Evolutionary conservation across 2,797 vertebrate genomes (phyloP).

Genomic region (Chiroxiphia lanceolata): DNA sequence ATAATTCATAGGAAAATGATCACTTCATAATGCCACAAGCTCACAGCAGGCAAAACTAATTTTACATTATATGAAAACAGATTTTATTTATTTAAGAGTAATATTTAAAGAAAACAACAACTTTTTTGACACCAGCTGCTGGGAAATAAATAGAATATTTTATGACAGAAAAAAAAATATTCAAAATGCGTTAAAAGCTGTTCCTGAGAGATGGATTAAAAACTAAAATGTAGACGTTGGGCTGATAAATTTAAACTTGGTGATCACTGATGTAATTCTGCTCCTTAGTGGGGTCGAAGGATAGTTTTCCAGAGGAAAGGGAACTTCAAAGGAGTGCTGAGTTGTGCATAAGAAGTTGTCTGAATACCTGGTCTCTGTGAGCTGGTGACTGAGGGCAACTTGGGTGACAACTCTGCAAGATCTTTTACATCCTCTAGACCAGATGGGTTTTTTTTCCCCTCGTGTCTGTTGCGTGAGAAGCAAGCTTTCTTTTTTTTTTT

Average conservation of each 20-base stretch:
- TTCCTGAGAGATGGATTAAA: slow-evolving; percentile 71
- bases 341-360: not conserved
- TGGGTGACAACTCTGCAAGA: not conserved
- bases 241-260: slow-evolving; percentile 68
- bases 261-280: slow-evolving; percentile 57
- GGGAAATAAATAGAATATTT: slow-evolving; percentile 83
- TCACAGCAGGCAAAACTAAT: slow-evolving; percentile 83
- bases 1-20: slow-evolving; percentile 83
- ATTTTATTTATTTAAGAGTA: slow-evolving; percentile 86
- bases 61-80: slow-evolving; percentile 81
- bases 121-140: slow-evolving; percentile 84
- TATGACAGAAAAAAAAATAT: slow-evolving; percentile 74
- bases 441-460: not conserved
- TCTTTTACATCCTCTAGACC: not conserved
- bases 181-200: slow-evolving; percentile 76
- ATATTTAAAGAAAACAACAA: slow-evolving; percentile 83
- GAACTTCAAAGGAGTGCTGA: not conserved
- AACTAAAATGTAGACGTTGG: slow-evolving; percentile 27
- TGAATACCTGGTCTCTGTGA: not conserved
- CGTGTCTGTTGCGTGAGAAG: not conserved
- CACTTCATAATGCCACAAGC: slow-evolving; percentile 79
- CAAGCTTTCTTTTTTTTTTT: not conserved
- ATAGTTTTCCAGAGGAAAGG: not conserved
- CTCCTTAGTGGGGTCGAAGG: not conserved
- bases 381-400: not conserved